Percentiles rank a stretch among this genome's conserved stretches.
Conservation (phyloP, 1,140 invertebrate genomes). For the Brachionus rotundiformis region DNA sequence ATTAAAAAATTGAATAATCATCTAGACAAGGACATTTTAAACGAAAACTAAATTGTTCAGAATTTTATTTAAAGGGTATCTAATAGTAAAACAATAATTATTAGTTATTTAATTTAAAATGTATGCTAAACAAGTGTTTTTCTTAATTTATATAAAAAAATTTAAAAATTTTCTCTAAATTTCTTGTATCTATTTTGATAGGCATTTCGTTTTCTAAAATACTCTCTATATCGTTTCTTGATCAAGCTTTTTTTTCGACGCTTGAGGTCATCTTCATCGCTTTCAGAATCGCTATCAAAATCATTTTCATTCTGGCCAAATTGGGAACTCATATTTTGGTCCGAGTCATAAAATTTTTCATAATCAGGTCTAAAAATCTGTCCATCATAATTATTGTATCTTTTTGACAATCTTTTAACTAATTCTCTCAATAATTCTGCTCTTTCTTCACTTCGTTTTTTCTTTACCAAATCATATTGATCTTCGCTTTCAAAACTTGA, state of each 20-base stretch:
- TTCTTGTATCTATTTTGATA: slow-evolving; percentile 9
- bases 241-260: not conserved
- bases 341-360: not conserved
- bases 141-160: not conserved
- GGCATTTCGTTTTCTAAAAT: slow-evolving; percentile 26
- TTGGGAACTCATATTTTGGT: not conserved
- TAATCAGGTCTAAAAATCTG: not conserved
- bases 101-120: not conserved
- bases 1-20: too few species aligned
- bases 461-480: not conserved
- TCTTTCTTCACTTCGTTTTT: slow-evolving; percentile 15
- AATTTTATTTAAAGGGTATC: not conserved
- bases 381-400: not conserved
- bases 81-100: too few species aligned
- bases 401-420: not conserved
- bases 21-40: too few species aligned
- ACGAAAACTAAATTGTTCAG: too few species aligned
- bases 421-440: not conserved
- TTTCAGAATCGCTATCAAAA: not conserved
- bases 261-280: slow-evolving; percentile 8
- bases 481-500: not conserved
- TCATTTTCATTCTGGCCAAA: not conserved
- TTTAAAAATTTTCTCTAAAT: slow-evolving; percentile 26
- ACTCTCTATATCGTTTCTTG: slow-evolving; percentile 27
- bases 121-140: not conserved